Conservation (phyloP, 2,888 invertebrate species). For the Scotopteryx bipunctaria region DNA sequence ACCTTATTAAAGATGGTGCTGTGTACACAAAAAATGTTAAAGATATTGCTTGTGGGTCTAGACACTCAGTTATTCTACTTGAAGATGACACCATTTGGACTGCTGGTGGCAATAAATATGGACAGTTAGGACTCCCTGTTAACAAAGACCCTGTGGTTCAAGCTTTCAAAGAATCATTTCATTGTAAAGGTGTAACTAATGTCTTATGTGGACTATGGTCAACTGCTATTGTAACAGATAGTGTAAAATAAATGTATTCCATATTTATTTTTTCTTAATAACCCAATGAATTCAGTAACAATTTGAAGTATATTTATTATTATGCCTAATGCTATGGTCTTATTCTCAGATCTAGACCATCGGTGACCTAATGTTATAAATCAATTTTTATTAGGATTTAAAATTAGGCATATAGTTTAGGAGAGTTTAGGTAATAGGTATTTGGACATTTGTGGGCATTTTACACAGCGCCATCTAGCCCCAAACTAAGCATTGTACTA, state of each 20-base stretch:
- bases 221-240: slow-evolving; percentile 49
- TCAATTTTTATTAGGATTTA: too few species aligned
- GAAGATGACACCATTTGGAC: slow-evolving; percentile 88
- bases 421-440: too few species aligned
- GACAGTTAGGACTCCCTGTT: slow-evolving; percentile 85
- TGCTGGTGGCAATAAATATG: slow-evolving; percentile 92
- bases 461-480: too few species aligned
- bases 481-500: too few species aligned
- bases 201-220: slow-evolving; percentile 70
- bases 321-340: too few species aligned
- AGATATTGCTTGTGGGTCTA: slow-evolving; percentile 88
- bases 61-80: slow-evolving; percentile 88
- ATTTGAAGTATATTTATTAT: too few species aligned
- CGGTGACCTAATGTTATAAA: too few species aligned
- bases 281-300: too few species aligned
- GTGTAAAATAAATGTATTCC: not conserved
- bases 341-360: too few species aligned
- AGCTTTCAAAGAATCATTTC: slow-evolving; percentile 57
- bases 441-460: too few species aligned
- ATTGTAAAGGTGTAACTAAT: slow-evolving; percentile 42
- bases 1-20: slow-evolving; percentile 63
- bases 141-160: slow-evolving; percentile 49
- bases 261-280: not conserved
- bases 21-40: slow-evolving; percentile 76
- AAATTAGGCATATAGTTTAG: too few species aligned